Evolutionary conservation across 2,888 invertebrate species (phyloP), one percentile per base, ranked within the genome.

Genomic region (Polydrusus pterygomalis): DNA sequence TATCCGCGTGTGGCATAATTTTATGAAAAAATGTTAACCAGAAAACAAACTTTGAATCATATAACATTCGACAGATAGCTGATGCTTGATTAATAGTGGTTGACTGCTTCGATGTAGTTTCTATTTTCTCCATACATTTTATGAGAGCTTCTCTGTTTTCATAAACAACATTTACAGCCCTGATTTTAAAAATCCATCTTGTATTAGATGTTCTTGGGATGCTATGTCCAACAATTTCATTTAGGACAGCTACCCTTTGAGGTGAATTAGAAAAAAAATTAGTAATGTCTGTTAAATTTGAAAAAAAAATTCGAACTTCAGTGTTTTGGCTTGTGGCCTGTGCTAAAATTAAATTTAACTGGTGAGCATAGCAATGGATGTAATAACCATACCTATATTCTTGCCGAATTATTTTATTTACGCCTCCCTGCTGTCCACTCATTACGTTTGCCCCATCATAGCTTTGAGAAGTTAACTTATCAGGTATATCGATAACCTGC

Each of bases 51-150:
- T 47, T 54, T 9, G 56, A n/a, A 38, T 38, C 38, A 38, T 38
- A 38, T 38, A 38, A 38, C 38, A 38, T 38, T 38, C 38, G 38
- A 38, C 40, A 79, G 77, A 58, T 38, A 30, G 67, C 79, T 34
- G 60, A 58, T 13, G 79, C 79, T 68, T 78, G 56, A 15, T 58
- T 54, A 45, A 79, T 76, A 6, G 74, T 77, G 7, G 64, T 63
- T 3, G 51, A n/a, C n/a, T n/a, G n/a, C n/a, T n/a, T n/a, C n/a
- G n/a, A n/a, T 75, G 40, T 38, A 38, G 47, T 43, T 63, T 72
- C 75, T 17, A 83, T 79, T 74, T 78, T 69, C 76, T 80, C 73
- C 74, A 83, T 77, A 64, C 79, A 81, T 65, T 80, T 79, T 49
- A 80, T 82, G 25, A 83, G 43, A 15, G 64, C 47, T 64, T 78